Evolutionary conservation across 1,140 invertebrate genomes (phyloP), one percentile per base, ranked within the genome.

Genomic region (Andrena cerasifolii): DNA sequence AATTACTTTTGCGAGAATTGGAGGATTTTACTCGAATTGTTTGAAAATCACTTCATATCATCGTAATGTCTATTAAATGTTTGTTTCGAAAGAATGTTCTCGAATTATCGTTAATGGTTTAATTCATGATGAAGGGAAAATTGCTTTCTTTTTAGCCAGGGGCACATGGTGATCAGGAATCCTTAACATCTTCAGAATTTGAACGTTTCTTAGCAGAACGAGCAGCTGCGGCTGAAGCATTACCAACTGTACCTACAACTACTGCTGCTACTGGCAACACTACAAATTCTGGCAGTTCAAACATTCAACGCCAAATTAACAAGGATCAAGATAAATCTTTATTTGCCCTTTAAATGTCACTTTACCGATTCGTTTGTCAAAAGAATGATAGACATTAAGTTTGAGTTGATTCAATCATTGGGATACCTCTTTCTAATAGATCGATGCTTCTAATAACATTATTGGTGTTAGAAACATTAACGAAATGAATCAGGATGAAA

Each of bases 181-280:
- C 96, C 10, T 92, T 97, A 31, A 97, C 97, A 18, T 97, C 96
- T 82, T 96, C 96, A 82, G 98, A 99, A 91, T 99, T 99, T 93
- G 98, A 99, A 88, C 95, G 96, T 87, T 99, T 99, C 92, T 93
- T 99, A 36, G 96, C 96, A 1, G 97, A 98, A 89, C 93, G 98
- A 84, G 97, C 97, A 28, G 96, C 97, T 21, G 97, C 96, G 14
- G 97, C 96, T 62, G 96, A 97, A 84, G 93, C 92, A 86, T 90
- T 96, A 81, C 95, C 95, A 7, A 89, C 87, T 66, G 36, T 90
- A 28, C 79, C 88, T 16, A 76, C 83, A 70, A 82, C 83, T 12
- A 88, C 79, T 26, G 82, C 88, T 62, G 51, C 90, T 21, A 74
- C 87, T 1, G 81, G 82, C n/a, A 89, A 78, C 54, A 86, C 89